A percentile compares a stretch with the other conserved stretches of the same genome.
These are phyloP conservation scores for Mus pahari DNA, from an alignment of 2,113 vertebrate genomes.

Conservation along the genomic window DNA sequence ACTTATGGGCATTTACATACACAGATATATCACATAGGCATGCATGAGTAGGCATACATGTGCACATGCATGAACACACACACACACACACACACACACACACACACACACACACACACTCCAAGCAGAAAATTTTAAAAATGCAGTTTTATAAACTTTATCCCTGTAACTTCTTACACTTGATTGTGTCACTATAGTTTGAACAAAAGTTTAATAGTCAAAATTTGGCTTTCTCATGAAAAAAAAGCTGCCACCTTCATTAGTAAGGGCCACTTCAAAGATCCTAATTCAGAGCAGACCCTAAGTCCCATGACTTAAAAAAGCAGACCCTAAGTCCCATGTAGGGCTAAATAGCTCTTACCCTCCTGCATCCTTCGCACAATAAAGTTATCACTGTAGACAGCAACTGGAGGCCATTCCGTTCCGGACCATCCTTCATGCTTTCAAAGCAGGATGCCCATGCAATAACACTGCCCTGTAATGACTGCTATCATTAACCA, in stretches of 20 bases:
- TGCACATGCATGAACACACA: too few species aligned
- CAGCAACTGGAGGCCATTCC: conserved; percentile 48
- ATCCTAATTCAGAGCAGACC: neutral
- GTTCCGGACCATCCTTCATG: neutral
- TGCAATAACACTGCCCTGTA: conserved; percentile 32
- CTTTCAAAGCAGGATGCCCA: neutral
- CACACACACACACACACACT: neutral
- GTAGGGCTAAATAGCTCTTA: neutral
- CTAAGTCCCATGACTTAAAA: neutral
- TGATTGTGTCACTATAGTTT: neutral
- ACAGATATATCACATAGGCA: neutral
- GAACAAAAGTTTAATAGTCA: conserved; percentile 4
- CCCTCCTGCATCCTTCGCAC: neutral
- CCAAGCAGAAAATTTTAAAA: neutral
- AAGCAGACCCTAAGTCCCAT: neutral
- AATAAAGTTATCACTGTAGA: neutral
- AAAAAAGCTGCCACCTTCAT: neutral
- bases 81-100: neutral
- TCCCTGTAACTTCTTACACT: neutral
- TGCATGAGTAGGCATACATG: neutral
- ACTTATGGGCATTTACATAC: too few species aligned
- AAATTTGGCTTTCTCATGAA: neutral
- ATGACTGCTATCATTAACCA: conserved; percentile 43
- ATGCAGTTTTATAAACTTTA: neutral
- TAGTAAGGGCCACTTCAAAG: neutral